Conservation (phyloP, 2,888 invertebrate genomes). For the Abscondita cerata region DNA sequence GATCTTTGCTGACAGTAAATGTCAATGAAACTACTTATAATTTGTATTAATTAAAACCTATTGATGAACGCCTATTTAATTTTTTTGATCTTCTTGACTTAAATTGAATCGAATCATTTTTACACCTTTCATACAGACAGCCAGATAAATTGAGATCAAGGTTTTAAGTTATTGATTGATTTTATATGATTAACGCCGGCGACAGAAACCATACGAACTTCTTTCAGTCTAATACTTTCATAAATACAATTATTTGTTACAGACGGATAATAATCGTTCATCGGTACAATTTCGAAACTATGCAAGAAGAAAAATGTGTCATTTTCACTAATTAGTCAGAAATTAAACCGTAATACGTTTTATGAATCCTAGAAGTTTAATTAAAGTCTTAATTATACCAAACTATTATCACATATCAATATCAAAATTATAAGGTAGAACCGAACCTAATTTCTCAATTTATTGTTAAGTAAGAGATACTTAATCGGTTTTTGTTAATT, state of each 20-base stretch:
- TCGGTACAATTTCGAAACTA: neutral
- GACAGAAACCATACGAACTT: slow-evolving; percentile 6
- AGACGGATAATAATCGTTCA: neutral
- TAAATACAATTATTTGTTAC: slow-evolving; percentile 8
- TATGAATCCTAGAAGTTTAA: slow-evolving; percentile 1
- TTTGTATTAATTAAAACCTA: no score
- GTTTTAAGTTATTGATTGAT: slow-evolving; percentile 5
- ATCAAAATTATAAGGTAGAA: slow-evolving; percentile 3
- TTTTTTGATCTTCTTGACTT: no score
- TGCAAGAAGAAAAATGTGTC: no score
- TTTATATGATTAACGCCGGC: slow-evolving; percentile 7
- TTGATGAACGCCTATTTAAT: no score
- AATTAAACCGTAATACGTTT: no score
- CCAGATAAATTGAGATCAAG: slow-evolving; percentile 1
- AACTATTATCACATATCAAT: slow-evolving; percentile 8
- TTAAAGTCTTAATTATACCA: slow-evolving; percentile 10
- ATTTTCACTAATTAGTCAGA: no score
- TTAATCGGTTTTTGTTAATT: slow-evolving; percentile 9
- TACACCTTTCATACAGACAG: no score
- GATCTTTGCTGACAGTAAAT: no score
- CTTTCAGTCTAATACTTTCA: neutral
- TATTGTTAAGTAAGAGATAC: slow-evolving; percentile 4
- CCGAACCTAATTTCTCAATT: slow-evolving; percentile 8
- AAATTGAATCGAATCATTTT: no score
- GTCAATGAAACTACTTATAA: no score